Evolutionary conservation across 2,888 invertebrate genomes (phyloP).

Genomic region (Smittia aterrima): DNA sequence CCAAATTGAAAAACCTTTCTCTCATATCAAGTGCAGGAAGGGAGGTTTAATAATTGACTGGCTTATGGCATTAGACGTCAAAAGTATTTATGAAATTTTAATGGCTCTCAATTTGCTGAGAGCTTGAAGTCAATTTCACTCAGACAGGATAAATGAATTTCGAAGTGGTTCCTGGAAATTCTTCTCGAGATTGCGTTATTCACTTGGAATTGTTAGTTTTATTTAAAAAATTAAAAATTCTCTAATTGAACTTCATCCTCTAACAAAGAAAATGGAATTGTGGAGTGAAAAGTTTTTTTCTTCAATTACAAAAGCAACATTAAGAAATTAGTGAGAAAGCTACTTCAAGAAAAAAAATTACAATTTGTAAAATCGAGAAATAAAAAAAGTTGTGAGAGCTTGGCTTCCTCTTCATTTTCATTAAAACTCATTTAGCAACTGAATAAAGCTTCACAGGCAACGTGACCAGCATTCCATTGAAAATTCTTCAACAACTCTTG

Average conservation of each 20-base stretch:
- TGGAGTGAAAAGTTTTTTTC: neutral
- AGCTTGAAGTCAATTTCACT: neutral
- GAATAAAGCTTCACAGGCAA: slow-evolving; percentile 1
- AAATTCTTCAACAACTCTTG: neutral
- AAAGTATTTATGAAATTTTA: slow-evolving; percentile 1
- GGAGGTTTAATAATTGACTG: neutral
- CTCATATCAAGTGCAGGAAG: neutral
- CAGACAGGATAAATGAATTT: too few species aligned
- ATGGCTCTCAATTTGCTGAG: neutral
- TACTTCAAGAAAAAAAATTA: neutral
- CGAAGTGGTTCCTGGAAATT: neutral
- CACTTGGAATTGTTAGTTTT: too few species aligned
- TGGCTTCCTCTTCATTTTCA: neutral
- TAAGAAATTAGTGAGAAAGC: neutral
- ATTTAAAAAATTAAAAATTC: too few species aligned
- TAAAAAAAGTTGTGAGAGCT: neutral
- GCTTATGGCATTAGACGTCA: neutral
- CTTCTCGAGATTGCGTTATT: too few species aligned
- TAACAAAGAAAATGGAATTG: too few species aligned
- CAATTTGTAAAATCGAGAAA: neutral
- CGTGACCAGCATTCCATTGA: slow-evolving; percentile 23
- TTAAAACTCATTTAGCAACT: neutral
- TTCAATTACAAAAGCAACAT: neutral
- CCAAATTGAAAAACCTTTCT: neutral
- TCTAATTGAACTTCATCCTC: too few species aligned